A percentile compares a stretch with the other conserved stretches of the same genome.
phyloP scores from a whole-genome alignment of 2,113 vertebrate species.

The Melanerpes aurifrons region DNA sequence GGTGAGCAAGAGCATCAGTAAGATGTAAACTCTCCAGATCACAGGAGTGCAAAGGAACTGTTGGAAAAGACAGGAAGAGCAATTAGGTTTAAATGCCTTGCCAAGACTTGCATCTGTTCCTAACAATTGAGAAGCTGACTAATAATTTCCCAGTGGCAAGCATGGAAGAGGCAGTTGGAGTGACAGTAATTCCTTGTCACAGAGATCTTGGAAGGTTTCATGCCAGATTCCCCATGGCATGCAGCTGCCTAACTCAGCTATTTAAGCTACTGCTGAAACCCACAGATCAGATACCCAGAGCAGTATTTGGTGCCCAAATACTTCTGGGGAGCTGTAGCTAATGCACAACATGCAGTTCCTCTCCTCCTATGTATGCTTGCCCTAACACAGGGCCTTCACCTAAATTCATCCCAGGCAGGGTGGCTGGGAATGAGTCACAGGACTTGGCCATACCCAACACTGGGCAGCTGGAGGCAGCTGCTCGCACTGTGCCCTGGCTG shows the following conservation, averaged over 20 bases:
- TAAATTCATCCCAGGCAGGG: accelerated
- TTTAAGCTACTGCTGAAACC: background rate
- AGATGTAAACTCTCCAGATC: constrained; percentile 68
- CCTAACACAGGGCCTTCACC: background rate
- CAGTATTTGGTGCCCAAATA: background rate
- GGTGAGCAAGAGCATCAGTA: constrained; percentile 47
- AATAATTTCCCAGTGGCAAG: background rate
- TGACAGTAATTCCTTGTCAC: background rate
- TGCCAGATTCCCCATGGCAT: background rate
- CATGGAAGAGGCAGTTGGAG: background rate
- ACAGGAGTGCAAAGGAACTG: constrained; percentile 73
- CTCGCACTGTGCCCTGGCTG: background rate
- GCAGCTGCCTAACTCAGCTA: background rate
- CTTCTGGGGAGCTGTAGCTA: background rate
- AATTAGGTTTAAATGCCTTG: background rate
- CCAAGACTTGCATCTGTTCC: background rate
- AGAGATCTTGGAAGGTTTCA: background rate
- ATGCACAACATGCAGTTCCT: accelerated
- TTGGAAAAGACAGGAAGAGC: background rate
- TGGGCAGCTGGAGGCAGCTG: background rate
- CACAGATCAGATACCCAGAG: background rate
- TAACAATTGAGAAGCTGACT: background rate
- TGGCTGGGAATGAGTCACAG: accelerated
- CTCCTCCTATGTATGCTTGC: background rate
- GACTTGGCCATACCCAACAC: accelerated